These are phyloP conservation scores for Drosophila littoralis DNA, from an alignment of 1,140 invertebrate species.

Conservation along the genomic window DNA sequence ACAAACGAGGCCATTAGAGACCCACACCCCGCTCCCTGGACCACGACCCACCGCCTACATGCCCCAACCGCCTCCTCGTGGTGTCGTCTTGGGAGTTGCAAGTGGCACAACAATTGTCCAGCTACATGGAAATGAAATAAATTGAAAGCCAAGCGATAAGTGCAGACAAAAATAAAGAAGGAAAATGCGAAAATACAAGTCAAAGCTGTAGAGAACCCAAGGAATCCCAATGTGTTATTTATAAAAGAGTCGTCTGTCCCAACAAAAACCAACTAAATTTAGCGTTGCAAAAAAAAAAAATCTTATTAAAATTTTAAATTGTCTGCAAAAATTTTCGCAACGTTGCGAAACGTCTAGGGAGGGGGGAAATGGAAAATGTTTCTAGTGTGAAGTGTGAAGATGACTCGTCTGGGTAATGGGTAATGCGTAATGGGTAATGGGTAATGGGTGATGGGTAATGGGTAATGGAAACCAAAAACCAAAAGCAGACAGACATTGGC, in stretches of 20 bases:
- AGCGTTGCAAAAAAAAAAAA: conserved; percentile 48
- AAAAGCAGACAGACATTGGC: conserved; percentile 52
- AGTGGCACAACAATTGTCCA: conserved; percentile 44
- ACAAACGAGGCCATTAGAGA: conserved; percentile 72
- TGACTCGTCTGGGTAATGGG: conserved; percentile 21
- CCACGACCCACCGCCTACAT: no score
- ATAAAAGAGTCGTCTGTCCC: conserved; percentile 23
- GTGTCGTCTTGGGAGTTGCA: conserved; percentile 36
- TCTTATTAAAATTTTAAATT: conserved; percentile 80
- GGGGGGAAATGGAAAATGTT: not conserved
- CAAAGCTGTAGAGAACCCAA: not conserved
- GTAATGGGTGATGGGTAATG: not conserved
- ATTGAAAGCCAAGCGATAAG: conserved; percentile 9
- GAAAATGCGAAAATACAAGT: conserved; percentile 1
- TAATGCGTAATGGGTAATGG: conserved; percentile 55
- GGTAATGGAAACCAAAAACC: conserved; percentile 71
- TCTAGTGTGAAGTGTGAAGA: conserved; percentile 15
- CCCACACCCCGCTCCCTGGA: no score
- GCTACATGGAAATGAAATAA: conserved; percentile 22
- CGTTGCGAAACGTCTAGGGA: conserved; percentile 53
- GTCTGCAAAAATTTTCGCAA: conserved; percentile 72
- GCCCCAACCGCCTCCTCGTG: not conserved
- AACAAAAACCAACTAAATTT: conserved; percentile 58
- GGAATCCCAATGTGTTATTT: conserved; percentile 52
- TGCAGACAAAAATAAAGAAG: conserved; percentile 1